Percentiles rank a stretch among this genome's conserved stretches.
Evolutionary conservation across 2,888 invertebrate genomes (phyloP).

Genomic region (Microdon myrmicae): DNA sequence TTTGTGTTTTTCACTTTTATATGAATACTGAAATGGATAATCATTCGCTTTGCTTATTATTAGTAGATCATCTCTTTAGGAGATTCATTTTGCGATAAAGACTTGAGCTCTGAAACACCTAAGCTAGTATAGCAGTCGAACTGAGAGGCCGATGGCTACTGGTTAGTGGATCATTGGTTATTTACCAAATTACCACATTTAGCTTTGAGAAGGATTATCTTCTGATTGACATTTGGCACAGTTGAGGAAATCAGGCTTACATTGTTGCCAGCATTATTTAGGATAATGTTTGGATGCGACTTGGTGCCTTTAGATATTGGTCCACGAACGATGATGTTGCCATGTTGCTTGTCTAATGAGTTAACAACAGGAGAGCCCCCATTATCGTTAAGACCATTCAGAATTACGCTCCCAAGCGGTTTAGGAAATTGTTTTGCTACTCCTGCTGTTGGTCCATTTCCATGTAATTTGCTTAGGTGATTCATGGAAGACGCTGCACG

Average conservation of each 20-base stretch:
- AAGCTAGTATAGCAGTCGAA: too few species aligned
- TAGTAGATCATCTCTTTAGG: too few species aligned
- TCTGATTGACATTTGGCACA: conserved; percentile 57
- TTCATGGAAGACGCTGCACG: conserved; percentile 51
- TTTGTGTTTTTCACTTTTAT: conserved; percentile 8
- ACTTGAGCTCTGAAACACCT: too few species aligned
- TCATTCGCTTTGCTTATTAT: too few species aligned
- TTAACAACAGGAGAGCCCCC: too few species aligned
- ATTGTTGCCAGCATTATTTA: conserved; percentile 26
- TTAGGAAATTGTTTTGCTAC: conserved; percentile 42
- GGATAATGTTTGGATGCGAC: conserved; percentile 9
- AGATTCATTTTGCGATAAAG: too few species aligned
- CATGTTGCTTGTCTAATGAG: too few species aligned
- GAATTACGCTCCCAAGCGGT: conserved; percentile 3
- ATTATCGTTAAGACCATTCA: too few species aligned
- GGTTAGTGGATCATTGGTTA: too few species aligned
- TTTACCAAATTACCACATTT: conserved; percentile 49
- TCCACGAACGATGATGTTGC: conserved; percentile 19
- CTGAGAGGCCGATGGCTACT: too few species aligned
- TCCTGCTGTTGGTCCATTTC: conserved; percentile 11
- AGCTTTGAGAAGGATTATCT: conserved; percentile 62
- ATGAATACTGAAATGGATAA: conserved; percentile 36
- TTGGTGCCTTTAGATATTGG: conserved; percentile 31
- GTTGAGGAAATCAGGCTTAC: conserved; percentile 44
- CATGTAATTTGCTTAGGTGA: conserved; percentile 35